Base-by-base conservation (phyloP, 2,888 invertebrate species). In the Drosophila affinis region DNA sequence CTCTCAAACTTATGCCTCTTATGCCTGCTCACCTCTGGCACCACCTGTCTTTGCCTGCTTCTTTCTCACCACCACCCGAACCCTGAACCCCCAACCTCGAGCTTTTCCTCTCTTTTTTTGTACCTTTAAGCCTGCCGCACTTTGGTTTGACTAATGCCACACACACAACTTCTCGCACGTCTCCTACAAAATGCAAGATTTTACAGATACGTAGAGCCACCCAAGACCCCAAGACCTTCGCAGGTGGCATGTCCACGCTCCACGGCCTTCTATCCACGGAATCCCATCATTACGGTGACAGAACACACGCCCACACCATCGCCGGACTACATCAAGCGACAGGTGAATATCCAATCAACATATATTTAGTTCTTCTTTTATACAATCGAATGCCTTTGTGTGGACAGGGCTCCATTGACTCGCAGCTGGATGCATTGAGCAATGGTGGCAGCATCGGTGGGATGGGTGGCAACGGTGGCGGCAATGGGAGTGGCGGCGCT, bases 251-350 rank as follows among this genome's bases (percentile, higher is more conserved):
- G 91, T 3, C 91, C 90, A 1, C 89, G 91, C n/a, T 81, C 91
- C 39, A 87, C 91, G 39, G 70, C 69, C 1, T 92, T 92, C 83
- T 95, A 95, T 76, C 95, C 96, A 71, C 95, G 96, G 61, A 98
- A 98, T 92, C 99, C 99, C 0, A 98, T 98, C 60, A 99, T 99
- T 67, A 98, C 98, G 0, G 98, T 99, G 9, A 99, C 99, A 0
- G 98, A 98, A 90, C 98, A 98, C 89, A 98, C 98, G 0, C 98
- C 98, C 0, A 95, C 96, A 5, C 97, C 97, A 0, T 97, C 97
- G 1, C 97, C 97, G 0, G 97, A 98, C 91, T 97, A 95, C 89
- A 93, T 97, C 78, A 95, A 95, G 89, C 93, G 96, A 93, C 97
- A 95, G 93, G 96, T 95, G 93, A 91, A 14, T 6, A 29, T 29